Evolutionary conservation across 2,888 invertebrate species (phyloP).

Genomic region (Fragum whitleyi): DNA sequence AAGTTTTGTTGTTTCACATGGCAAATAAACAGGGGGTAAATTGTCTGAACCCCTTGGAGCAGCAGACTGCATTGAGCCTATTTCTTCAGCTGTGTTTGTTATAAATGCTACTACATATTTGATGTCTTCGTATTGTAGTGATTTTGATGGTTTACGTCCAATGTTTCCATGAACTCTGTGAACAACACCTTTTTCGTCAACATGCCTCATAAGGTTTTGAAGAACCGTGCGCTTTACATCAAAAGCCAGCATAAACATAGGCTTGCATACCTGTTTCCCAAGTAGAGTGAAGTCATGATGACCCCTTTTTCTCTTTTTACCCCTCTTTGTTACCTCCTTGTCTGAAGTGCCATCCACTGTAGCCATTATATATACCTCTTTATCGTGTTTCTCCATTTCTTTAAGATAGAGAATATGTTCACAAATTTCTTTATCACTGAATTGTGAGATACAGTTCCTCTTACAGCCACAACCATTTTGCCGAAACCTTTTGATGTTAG

Average conservation of each 20-base stretch:
- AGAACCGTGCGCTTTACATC: neutral
- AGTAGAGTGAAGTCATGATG: neutral
- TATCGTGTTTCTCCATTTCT: constrained; percentile 3
- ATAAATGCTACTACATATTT: neutral
- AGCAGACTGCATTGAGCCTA: neutral
- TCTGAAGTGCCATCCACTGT: neutral
- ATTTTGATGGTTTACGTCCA: neutral
- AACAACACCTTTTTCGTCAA: neutral
- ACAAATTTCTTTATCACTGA: no score
- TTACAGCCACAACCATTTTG: constrained; percentile 3
- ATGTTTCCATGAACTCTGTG: neutral
- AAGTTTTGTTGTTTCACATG: constrained; percentile 17
- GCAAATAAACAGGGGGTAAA: neutral
- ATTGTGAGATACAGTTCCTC: neutral
- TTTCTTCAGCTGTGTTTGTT: neutral
- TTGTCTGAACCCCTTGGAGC: constrained; percentile 2
- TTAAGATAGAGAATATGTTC: neutral
- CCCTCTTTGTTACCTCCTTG: neutral
- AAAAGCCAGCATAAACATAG: neutral
- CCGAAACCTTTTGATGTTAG: neutral
- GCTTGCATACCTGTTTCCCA: neutral
- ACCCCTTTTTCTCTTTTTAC: neutral
- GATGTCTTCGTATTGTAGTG: neutral
- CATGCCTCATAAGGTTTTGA: neutral
- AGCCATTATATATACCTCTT: neutral